phyloP scores from a whole-genome alignment of 2,888 invertebrate species.

The Melitaea athalia region DNA sequence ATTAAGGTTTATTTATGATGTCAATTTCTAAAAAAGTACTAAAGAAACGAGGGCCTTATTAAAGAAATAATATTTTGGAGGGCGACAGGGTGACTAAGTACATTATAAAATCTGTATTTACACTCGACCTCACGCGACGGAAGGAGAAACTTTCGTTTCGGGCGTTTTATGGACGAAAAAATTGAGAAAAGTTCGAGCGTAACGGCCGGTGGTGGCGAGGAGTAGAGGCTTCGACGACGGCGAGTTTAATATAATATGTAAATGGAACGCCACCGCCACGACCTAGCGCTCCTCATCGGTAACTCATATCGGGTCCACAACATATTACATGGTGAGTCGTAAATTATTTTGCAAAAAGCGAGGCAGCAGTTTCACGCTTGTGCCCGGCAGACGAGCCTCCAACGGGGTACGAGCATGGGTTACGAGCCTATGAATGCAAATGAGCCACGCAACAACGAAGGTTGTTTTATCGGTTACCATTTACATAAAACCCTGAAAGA shows the following conservation, averaged over 20 bases:
- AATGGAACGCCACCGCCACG: constrained; percentile 76
- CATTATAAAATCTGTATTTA: constrained; percentile 81
- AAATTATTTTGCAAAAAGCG: constrained; percentile 78
- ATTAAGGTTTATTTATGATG: constrained; percentile 43
- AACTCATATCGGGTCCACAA: constrained; percentile 74
- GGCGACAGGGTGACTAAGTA: constrained; percentile 75
- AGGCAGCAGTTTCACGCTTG: constrained; percentile 72
- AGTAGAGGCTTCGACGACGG: constrained; percentile 63
- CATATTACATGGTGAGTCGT: constrained; percentile 78
- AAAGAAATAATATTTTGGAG: constrained; percentile 65
- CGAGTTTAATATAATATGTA: constrained; percentile 82
- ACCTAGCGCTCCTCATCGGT: constrained; percentile 70
- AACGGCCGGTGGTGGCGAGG: constrained; percentile 77
- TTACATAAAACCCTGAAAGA: constrained; percentile 75
- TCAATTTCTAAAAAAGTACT: constrained; percentile 38
- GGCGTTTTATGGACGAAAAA: constrained; percentile 81
- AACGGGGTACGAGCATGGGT: constrained; percentile 74
- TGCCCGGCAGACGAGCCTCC: constrained; percentile 62
- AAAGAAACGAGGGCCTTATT: constrained; percentile 57
- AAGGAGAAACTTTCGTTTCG: constrained; percentile 76
- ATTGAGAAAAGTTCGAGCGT: constrained; percentile 81
- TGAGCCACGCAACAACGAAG: constrained; percentile 71
- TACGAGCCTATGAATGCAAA: constrained; percentile 82
- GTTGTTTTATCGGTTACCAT: constrained; percentile 75
- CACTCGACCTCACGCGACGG: constrained; percentile 78